Percentiles rank a stretch among this genome's conserved stretches.
Conservation (phyloP, 2,797 vertebrate species). For the Notolabrus celidotus region DNA sequence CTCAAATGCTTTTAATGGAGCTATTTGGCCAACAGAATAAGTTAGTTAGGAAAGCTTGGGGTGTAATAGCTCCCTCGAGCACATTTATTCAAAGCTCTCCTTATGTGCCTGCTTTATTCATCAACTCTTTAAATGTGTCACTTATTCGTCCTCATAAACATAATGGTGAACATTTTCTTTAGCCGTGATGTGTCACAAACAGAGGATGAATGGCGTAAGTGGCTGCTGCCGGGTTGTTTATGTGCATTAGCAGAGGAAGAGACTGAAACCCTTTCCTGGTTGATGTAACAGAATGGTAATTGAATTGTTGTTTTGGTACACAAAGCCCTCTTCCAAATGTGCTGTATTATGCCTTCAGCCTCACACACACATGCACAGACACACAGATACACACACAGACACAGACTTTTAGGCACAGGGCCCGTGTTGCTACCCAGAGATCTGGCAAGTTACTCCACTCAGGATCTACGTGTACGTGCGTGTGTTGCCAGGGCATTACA, state of each 20-base stretch:
- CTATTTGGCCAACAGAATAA: constrained; percentile 30
- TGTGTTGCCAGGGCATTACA: constrained; percentile 76
- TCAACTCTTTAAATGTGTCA: constrained; percentile 37
- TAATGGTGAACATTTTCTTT: constrained; percentile 38
- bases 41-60: constrained; percentile 27
- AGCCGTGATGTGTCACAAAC: constrained; percentile 45
- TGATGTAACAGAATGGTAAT: constrained; percentile 62
- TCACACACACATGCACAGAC: not conserved
- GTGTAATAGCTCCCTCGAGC: constrained; percentile 19
- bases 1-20: constrained; percentile 47
- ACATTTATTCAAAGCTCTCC: constrained; percentile 52
- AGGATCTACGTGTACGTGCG: constrained; percentile 38
- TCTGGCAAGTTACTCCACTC: constrained; percentile 65
- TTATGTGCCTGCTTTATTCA: constrained; percentile 32
- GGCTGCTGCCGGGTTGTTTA: constrained; percentile 9
- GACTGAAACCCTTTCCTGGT: constrained; percentile 34
- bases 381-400: constrained; percentile 10
- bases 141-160: constrained; percentile 36
- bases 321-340: constrained; percentile 51
- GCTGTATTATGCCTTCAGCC: constrained; percentile 49
- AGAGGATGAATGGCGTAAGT: constrained; percentile 32
- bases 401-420: constrained; percentile 7
- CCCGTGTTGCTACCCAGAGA: constrained; percentile 36
- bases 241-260: constrained; percentile 6
- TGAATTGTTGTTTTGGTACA: constrained; percentile 58